Evolutionary conservation across 2,113 vertebrate genomes (phyloP).

Genomic region (Kryptolebias marmoratus): DNA sequence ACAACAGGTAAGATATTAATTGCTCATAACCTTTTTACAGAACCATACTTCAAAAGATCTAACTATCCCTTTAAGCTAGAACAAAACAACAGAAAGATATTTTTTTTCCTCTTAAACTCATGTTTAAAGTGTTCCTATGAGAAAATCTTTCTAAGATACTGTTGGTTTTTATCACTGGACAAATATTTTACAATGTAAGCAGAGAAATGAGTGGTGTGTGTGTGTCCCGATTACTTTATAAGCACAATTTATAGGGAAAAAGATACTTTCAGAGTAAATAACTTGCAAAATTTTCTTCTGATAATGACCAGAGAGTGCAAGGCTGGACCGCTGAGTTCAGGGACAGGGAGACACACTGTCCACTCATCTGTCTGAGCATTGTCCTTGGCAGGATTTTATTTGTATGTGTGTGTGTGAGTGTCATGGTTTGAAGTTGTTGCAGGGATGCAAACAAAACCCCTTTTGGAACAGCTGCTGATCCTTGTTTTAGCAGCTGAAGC

Average conservation of each 20-base stretch:
- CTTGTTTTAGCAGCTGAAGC: conserved; percentile 56
- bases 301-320: conserved; percentile 8
- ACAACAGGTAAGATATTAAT: too few species aligned
- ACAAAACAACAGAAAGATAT: too few species aligned
- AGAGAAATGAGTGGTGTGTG: too few species aligned
- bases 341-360: conserved; percentile 21
- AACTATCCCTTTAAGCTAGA: too few species aligned
- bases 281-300: conserved; percentile 30
- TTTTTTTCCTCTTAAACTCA: too few species aligned
- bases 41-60: too few species aligned
- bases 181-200: too few species aligned
- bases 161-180: too few species aligned
- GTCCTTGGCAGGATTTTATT: conserved; percentile 11
- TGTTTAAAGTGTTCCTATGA: too few species aligned
- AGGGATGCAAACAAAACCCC: conserved; percentile 34
- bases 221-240: too few species aligned
- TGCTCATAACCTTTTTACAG: too few species aligned
- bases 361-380: conserved; percentile 6
- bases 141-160: too few species aligned
- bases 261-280: background rate
- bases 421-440: conserved; percentile 17
- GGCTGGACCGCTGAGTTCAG: conserved; percentile 12
- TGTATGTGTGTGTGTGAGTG: conserved; percentile 21
- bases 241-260: conserved; percentile 42
- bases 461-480: conserved; percentile 54